Evolutionary conservation across 1,140 invertebrate species (phyloP), one percentile per base, ranked within the genome.

Genomic region (Lerema accius): DNA sequence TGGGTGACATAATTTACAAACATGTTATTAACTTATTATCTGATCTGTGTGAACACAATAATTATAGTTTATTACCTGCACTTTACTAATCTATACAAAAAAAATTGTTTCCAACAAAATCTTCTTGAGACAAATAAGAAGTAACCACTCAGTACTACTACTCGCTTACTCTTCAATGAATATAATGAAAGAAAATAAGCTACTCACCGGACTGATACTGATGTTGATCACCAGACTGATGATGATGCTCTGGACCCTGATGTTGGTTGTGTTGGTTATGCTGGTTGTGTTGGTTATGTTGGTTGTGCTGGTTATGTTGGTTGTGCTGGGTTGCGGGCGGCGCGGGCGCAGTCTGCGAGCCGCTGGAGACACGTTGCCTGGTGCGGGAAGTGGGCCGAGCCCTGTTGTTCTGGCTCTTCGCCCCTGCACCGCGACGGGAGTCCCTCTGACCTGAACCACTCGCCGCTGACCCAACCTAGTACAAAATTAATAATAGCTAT

Each of bases 281-380:
- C 16, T 84, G 78, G 16, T 90, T 82, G 28, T 85, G 82, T 4
- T 90, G 87, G 62, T 80, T 72, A 39, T 73, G 67, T 26, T 84
- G 69, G 15, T 70, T 65, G 4, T 78, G 84, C 5, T 86, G 83
- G 9, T 83, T 82, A 13, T 87, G 80, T 26, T 84, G 78, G 15
- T 91, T 81, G 26, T 85, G 81, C 3, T 49, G 88, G 87, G 23
- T 91, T 73, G 65, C 86, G 62, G 84, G 84, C 62, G 84, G 78
- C 65, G 82, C 71, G 61, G 84, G 78, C 71, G 89, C 70, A 71
- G 19, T 48, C 26, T 73, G 71, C 9, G 74, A 67, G 23, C 82
- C 86, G 72, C 84, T 84, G 53, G 84, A 77, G 60, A 82, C 79
- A 10, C 84, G 79, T 65, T 86, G 80, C 23, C 84, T 83, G 19